phyloP scores from a whole-genome alignment of 2,113 vertebrate species.

The Catharus fuscescens region DNA sequence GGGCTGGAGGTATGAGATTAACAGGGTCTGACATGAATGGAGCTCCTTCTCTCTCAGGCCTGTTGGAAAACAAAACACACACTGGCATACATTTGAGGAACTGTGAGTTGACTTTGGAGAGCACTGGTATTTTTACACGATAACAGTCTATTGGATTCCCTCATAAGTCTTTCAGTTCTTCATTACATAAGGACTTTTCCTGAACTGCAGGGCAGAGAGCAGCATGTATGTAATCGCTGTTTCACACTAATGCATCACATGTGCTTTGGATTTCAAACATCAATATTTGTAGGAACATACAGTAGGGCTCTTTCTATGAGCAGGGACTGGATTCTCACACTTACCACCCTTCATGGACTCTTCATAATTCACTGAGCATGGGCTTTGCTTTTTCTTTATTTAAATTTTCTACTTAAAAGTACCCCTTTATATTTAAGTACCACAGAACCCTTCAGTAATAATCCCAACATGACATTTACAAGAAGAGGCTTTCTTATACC shows the following conservation, averaged over 20 bases:
- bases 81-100: constrained; percentile 56
- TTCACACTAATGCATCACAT: constrained; percentile 71
- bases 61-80: constrained; percentile 70
- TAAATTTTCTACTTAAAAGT: constrained; percentile 19
- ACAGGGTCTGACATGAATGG: constrained; percentile 65
- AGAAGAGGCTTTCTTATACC: neutral
- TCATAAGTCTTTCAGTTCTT: constrained; percentile 72
- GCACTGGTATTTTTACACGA: constrained; percentile 67
- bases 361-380: constrained; percentile 45
- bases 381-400: constrained; percentile 40
- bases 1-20: constrained; percentile 64
- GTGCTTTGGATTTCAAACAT: constrained; percentile 70
- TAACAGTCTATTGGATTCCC: constrained; percentile 68
- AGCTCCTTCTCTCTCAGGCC: constrained; percentile 64
- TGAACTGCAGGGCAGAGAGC: constrained; percentile 54
- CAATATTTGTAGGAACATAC: constrained; percentile 70
- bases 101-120: constrained; percentile 71
- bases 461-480: neutral
- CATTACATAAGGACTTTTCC: constrained; percentile 69
- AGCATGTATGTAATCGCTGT: constrained; percentile 70
- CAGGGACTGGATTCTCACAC: constrained; percentile 48
- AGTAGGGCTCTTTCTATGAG: constrained; percentile 54
- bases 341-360: constrained; percentile 28
- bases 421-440: constrained; percentile 25
- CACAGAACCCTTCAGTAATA: neutral